These are phyloP conservation scores for Epistrophella euchroma DNA, from an alignment of 2,888 invertebrate species.

Conservation along the genomic window DNA sequence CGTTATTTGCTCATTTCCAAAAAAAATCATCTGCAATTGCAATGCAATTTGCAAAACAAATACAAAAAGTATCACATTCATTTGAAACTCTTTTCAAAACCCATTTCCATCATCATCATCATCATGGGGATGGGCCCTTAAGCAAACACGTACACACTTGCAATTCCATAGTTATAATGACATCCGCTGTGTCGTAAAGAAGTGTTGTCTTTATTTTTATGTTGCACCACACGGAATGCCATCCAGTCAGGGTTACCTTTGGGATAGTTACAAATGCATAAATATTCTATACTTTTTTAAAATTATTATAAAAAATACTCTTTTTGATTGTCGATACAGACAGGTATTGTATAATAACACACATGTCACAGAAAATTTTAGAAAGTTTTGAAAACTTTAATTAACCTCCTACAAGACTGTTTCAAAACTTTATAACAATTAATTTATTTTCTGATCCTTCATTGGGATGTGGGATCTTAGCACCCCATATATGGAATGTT, in stretches of 20 bases:
- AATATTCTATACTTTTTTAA: not conserved
- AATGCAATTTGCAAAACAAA: constrained; percentile 43
- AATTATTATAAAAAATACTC: not conserved
- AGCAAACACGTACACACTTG: constrained; percentile 64
- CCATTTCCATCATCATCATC: constrained; percentile 17
- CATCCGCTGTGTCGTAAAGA: constrained; percentile 61
- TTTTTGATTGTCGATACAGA: too few species aligned
- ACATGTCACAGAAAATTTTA: too few species aligned
- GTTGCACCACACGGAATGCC: not conserved
- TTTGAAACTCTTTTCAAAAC: constrained; percentile 29
- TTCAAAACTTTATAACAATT: too few species aligned
- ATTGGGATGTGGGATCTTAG: too few species aligned
- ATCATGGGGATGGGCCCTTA: constrained; percentile 4
- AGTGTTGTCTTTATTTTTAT: constrained; percentile 41
- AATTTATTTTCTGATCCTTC: too few species aligned
- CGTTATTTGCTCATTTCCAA: constrained; percentile 5
- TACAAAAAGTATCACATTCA: constrained; percentile 31
- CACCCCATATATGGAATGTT: too few species aligned
- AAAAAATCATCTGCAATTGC: constrained; percentile 37
- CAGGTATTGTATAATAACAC: too few species aligned
- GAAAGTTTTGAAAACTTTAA: too few species aligned
- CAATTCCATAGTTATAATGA: constrained; percentile 61
- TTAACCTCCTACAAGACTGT: too few species aligned
- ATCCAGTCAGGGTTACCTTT: not conserved
- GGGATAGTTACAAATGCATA: not conserved